Evolutionary conservation across 2,888 invertebrate genomes (phyloP).

Genomic region (Heliconius cydno): DNA sequence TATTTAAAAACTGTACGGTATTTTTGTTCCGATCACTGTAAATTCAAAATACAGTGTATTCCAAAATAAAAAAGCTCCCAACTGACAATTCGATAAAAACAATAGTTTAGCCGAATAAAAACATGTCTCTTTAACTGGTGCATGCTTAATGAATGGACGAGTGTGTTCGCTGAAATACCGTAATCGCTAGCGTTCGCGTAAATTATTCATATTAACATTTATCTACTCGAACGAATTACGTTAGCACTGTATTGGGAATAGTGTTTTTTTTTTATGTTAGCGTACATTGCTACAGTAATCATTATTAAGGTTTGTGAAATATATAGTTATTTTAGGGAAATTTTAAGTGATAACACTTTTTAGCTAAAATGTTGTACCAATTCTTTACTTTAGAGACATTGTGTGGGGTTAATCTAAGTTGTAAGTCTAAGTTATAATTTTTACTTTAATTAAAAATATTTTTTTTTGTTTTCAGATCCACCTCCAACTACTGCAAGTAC

Average conservation of each 20-base stretch:
- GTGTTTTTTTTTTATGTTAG: conserved; percentile 7
- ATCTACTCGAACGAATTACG: conserved; percentile 7
- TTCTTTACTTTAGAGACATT: too few species aligned
- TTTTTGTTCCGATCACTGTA: conserved; percentile 16
- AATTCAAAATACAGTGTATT: not conserved
- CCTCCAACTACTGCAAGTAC: conserved; percentile 50
- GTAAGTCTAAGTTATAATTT: not conserved
- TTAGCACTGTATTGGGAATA: conserved; percentile 4
- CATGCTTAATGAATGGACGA: conserved; percentile 7
- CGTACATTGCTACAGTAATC: not conserved
- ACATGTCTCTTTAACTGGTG: conserved; percentile 26
- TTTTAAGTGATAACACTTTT: too few species aligned
- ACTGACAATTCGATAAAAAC: conserved; percentile 10
- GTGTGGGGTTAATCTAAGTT: too few species aligned
- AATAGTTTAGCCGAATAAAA: conserved; percentile 24
- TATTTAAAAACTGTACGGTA: not conserved
- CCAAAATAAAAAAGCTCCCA: not conserved
- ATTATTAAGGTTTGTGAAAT: not conserved
- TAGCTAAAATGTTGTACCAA: too few species aligned
- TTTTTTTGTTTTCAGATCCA: conserved; percentile 60
- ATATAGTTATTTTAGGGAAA: not conserved
- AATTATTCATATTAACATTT: conserved; percentile 27
- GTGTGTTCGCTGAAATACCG: conserved; percentile 15
- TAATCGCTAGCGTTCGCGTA: conserved; percentile 24
- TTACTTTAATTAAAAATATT: not conserved